A percentile compares a stretch with the other conserved stretches of the same genome.
Evolutionary conservation across 2,888 invertebrate species (phyloP).

Genomic region (Sinhomidia bicolor): DNA sequence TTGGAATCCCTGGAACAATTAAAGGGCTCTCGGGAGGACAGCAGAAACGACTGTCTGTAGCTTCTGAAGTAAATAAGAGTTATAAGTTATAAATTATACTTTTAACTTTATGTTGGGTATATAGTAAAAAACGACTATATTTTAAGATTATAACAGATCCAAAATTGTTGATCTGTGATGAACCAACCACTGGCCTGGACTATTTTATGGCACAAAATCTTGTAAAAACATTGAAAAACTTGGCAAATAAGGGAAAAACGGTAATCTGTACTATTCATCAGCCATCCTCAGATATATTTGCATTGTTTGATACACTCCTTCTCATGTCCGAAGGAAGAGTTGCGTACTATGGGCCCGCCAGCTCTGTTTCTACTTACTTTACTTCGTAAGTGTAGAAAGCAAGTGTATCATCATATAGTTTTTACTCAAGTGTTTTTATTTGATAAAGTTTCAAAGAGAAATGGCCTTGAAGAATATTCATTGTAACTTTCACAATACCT

Average conservation of each 20-base stretch:
- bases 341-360: conserved; percentile 83
- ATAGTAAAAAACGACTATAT: conserved; percentile 1
- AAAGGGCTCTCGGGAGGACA: conserved; percentile 98
- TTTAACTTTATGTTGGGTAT: not conserved
- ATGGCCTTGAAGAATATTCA: not conserved
- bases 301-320: conserved; percentile 93
- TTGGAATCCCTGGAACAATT: conserved; percentile 92
- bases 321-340: conserved; percentile 96
- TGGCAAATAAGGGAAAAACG: conserved; percentile 92
- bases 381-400: no score
- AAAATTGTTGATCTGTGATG: conserved; percentile 97
- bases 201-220: conserved; percentile 98
- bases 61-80: conserved; percentile 88
- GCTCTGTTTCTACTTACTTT: conserved; percentile 67
- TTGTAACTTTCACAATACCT: no score
- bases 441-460: no score
- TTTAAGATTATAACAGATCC: conserved; percentile 94
- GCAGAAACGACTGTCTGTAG: conserved; percentile 97
- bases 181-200: conserved; percentile 97
- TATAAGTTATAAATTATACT: not conserved
- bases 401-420: not conserved
- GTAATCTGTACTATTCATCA: conserved; percentile 97
- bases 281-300: conserved; percentile 92
- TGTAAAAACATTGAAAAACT: conserved; percentile 81
- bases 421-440: no score